Percentiles rank a stretch among this genome's conserved stretches.
Evolutionary conservation across 2,888 invertebrate species (phyloP).

Genomic region (Arenicola marina): DNA sequence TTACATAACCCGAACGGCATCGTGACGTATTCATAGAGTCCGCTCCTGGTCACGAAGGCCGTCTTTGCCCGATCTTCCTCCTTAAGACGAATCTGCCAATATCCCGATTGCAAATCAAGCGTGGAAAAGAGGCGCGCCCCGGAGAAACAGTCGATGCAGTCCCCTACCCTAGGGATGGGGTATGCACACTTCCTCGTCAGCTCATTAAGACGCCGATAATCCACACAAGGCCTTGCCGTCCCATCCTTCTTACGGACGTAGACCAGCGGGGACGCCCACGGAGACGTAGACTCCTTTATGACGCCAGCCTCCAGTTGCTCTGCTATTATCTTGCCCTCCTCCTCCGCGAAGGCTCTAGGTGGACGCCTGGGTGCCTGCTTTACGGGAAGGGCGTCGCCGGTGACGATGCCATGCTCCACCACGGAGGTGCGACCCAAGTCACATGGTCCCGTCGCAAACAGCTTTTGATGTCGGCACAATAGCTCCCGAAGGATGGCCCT

Average conservation of each 20-base stretch:
- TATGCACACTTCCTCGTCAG: slow-evolving; percentile 28
- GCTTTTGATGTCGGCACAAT: not conserved
- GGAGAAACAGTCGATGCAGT: slow-evolving; percentile 26
- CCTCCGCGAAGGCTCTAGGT: not conserved
- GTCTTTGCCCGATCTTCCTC: slow-evolving; percentile 13
- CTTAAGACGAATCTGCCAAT: slow-evolving; percentile 35
- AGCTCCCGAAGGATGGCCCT: not conserved
- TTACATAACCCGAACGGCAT: slow-evolving; percentile 15
- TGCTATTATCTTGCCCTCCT: not conserved
- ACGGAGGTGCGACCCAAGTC: not conserved
- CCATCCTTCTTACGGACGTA: not conserved
- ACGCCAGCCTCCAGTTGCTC: not conserved
- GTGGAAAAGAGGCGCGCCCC: slow-evolving; percentile 29
- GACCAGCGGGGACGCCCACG: not conserved
- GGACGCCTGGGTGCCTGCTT: not conserved
- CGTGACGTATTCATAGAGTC: slow-evolving; percentile 7
- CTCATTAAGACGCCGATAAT: slow-evolving; percentile 13
- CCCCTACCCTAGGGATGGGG: slow-evolving; percentile 30
- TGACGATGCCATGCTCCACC: not conserved
- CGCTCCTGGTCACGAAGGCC: slow-evolving; percentile 11
- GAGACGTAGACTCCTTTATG: not conserved
- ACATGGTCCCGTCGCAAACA: not conserved
- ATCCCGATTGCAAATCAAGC: slow-evolving; percentile 33
- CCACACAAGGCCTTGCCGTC: not conserved
- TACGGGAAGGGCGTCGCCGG: not conserved